A percentile compares a stretch with the other conserved stretches of the same genome.
These are phyloP conservation scores for Chaetophractus vellerosus DNA, from an alignment of 2,797 vertebrate species.

Conservation along the genomic window DNA sequence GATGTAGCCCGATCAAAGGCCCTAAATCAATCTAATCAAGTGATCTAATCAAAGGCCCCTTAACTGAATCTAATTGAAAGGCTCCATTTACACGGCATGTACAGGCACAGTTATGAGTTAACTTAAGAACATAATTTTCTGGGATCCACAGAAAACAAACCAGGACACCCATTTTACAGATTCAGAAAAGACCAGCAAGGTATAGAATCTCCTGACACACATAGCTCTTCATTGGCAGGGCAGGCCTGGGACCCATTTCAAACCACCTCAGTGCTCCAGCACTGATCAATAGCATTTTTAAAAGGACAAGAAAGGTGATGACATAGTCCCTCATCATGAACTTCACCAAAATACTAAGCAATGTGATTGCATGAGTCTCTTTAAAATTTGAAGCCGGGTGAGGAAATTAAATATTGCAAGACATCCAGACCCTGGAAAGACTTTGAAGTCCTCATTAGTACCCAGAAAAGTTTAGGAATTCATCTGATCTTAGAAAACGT, in stretches of 20 bases:
- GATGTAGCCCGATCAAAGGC: no score
- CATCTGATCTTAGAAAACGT: conserved; percentile 75
- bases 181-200: background rate
- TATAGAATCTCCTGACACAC: background rate
- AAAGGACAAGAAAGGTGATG: conserved; percentile 42
- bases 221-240: background rate
- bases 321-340: background rate
- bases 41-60: no score
- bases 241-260: background rate
- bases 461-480: conserved; percentile 58
- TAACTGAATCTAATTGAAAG: no score
- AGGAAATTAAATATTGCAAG: background rate
- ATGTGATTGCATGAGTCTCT: background rate
- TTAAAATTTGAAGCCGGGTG: background rate
- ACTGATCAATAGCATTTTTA: conserved; percentile 28
- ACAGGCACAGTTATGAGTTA: no score
- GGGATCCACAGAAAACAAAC: no score
- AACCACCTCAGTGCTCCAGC: background rate
- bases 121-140: no score
- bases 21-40: no score
- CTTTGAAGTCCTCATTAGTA: conserved; percentile 65
- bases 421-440: background rate
- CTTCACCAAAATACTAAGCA: conserved; percentile 37
- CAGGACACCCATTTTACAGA: background rate
- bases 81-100: no score